Evolutionary conservation across 2,113 vertebrate genomes (phyloP), one percentile per base, ranked within the genome.

Genomic region (Tapirus terrestris): DNA sequence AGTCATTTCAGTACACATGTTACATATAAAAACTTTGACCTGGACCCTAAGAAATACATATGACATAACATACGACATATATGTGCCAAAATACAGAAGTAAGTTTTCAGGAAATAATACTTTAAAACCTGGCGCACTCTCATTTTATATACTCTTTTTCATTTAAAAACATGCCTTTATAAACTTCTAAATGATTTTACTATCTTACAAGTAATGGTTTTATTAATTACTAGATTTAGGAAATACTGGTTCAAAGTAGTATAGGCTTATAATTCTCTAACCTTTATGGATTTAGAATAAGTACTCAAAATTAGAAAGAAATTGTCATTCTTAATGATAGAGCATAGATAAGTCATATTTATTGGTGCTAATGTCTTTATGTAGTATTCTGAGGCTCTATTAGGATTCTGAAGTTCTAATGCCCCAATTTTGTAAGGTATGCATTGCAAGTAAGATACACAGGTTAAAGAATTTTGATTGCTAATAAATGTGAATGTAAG

Each of bases 401-500:
- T 58, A 79, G 63, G 77, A 79, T 91, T 96, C 88, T 84, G 60
- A 93, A 94, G 33, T 94, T 91, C 21, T 53, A 31, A 39, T 68
- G 29, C 10, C 9, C 67, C 14, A 33, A 6, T 73, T 94, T 91
- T 87, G 29, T 83, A 90, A 79, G 1, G 39, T 65, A n/a, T 82
- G 31, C 8, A 7, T 53, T 61, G n/a, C 67, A 90, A 72, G 14
- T 79, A 29, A 95, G 53, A 43, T 81, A 67, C n/a, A 81, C 48
- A 68, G 27, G 6, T 33, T 95, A 73, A 80, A 27, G 48, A 58
- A 56, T 65, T 90, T 93, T 88, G 27, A n/a, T 80, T 91, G 82
- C 4, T 89, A 58, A 45, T 77, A 83, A 90, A 31, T 73, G 33
- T 45, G 63, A 89, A 45, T 45, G 2, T 72, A 48, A 85, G 61